Base-by-base conservation (phyloP, 30 jellyfish, hydroid and myxozoan species). In the Pelagia noctiluca region DNA sequence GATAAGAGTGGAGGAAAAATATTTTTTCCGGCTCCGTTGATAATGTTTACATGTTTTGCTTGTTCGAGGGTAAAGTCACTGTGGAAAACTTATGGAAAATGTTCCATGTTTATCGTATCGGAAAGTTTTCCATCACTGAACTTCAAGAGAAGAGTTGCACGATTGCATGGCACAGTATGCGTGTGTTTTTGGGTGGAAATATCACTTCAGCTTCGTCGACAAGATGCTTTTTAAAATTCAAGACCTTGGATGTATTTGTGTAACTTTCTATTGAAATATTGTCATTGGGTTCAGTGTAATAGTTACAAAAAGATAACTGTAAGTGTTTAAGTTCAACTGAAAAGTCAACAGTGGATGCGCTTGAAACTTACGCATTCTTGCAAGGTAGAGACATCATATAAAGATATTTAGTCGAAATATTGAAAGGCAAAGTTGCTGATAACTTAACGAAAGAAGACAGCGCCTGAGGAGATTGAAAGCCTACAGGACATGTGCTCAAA, bases 1-100 rank as follows among this genome's bases (percentile, higher is more conserved):
- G 90, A 79, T 79, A 79, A 79, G 23, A 73, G 83, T 60, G 90
- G 82, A 26, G 90, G 90, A 5, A 37, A 52, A 79, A 83, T 65
- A 79, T 63, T 38, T 52, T 73, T 1, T 79, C 83, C 35, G 90
- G 83, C 28, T 79, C 90, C 4, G 83, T 63, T 24, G 83, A 79
- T 36, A 79, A 61, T 79, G 83, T 46, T 0, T 66, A 77, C 63
- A 49, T 77, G 0, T 54, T 30, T 48, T 50, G 80, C 81, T 46
- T 77, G 89, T 77, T 77, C 57, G 80, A 77, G 38, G 89, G 80
- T 1, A 80, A 79, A 54, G 89, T 33, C 66, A 78, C 53, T 19
- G 68, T 61, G 46, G 72, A 78, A 37, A 78, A 78, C 52, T 32
- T 78, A 82, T 78, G 78, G 64, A 49, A 49, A 50, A 60, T 75